Percentiles rank a stretch among this genome's conserved stretches.
Evolutionary conservation across 2,113 vertebrate genomes (phyloP).

Genomic region (Ancistrus triradiatus): DNA sequence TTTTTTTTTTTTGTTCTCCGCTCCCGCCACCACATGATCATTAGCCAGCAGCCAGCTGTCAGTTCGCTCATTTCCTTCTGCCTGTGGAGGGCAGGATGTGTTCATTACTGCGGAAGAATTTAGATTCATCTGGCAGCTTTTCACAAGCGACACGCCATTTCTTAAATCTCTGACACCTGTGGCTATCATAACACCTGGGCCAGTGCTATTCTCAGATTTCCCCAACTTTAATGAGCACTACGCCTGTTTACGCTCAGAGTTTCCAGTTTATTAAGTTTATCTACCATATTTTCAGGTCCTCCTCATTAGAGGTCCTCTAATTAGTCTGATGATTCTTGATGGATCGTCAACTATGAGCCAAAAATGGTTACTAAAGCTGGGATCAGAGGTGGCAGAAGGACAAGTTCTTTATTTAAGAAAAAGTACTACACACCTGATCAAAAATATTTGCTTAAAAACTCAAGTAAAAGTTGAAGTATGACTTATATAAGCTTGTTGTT

Average conservation of each 20-base stretch:
- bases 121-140: conserved; percentile 23
- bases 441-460: no score
- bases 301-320: no score
- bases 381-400: no score
- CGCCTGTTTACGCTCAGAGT: neutral
- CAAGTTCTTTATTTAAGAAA: no score
- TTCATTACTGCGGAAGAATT: conserved; percentile 28
- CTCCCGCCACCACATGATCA: conserved; percentile 25
- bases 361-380: no score
- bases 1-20: conserved; percentile 21
- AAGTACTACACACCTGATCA: no score
- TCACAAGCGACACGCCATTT: neutral
- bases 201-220: neutral
- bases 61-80: conserved; percentile 27
- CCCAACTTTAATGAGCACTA: neutral
- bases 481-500: no score
- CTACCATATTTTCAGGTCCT: no score
- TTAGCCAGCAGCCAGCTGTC: conserved; percentile 44
- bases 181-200: conserved; percentile 19
- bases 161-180: conserved; percentile 24
- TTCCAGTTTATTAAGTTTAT: no score
- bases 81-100: conserved; percentile 28
- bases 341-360: no score
- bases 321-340: no score
- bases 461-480: no score